Percentiles rank a stretch among this genome's conserved stretches.
phyloP scores from a whole-genome alignment of 1,140 invertebrate species.

The Araneus ventricosus region DNA sequence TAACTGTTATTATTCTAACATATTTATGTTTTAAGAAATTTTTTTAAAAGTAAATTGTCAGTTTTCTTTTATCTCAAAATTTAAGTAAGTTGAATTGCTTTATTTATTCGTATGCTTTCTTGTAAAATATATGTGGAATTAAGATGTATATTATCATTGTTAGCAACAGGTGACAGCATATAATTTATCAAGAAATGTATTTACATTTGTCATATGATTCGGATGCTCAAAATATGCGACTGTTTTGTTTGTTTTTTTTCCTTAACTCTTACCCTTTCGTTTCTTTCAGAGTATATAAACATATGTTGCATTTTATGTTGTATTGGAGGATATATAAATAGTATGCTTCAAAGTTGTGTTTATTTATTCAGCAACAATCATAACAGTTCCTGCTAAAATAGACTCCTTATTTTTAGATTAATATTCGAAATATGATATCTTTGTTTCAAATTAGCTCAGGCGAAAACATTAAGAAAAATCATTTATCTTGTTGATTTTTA shows the following conservation, averaged over 20 bases:
- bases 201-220: not conserved
- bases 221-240: not conserved
- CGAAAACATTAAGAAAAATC: too few relatives aligned
- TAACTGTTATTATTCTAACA: constrained; percentile 47
- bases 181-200: not conserved
- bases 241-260: not conserved
- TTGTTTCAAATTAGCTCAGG: too few relatives aligned
- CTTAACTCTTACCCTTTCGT: not conserved
- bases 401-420: too few relatives aligned
- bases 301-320: too few relatives aligned
- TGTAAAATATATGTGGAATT: not conserved
- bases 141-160: not conserved
- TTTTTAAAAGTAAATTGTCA: not conserved
- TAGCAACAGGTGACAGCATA: constrained; percentile 41
- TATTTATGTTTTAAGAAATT: constrained; percentile 52
- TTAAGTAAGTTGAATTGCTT: constrained; percentile 9
- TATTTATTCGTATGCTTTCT: not conserved
- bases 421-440: too few relatives aligned
- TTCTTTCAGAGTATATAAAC: not conserved
- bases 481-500: too few relatives aligned
- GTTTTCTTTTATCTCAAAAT: not conserved
- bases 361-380: too few relatives aligned
- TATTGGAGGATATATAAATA: too few relatives aligned
- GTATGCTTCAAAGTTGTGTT: too few relatives aligned
- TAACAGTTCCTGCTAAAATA: too few relatives aligned